Conservation (phyloP, 2,113 vertebrate species). For the Prolemur simus region DNA sequence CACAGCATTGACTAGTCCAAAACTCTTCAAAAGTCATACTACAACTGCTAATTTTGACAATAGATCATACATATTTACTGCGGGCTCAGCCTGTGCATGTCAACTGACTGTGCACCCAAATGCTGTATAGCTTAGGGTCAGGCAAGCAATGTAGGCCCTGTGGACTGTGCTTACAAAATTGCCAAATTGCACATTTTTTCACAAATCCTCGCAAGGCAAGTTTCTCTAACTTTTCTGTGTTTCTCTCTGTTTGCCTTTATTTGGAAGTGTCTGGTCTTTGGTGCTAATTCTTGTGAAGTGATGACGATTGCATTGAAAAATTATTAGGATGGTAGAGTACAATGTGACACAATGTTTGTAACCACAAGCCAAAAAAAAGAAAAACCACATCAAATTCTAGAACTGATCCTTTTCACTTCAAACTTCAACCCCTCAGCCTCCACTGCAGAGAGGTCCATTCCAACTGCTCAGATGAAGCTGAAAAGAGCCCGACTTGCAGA, state of each 20-base stretch:
- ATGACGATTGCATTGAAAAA: constrained; percentile 51
- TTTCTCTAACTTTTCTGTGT: constrained; percentile 32
- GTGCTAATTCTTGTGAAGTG: constrained; percentile 58
- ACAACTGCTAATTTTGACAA: background rate
- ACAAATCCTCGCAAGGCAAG: background rate
- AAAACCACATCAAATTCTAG: background rate
- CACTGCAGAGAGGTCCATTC: constrained; percentile 86
- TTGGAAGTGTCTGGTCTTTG: constrained; percentile 61
- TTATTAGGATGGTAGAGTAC: constrained; percentile 37
- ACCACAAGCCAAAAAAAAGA: background rate
- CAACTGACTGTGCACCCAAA: background rate
- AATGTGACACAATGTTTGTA: constrained; percentile 17
- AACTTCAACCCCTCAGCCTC: constrained; percentile 84
- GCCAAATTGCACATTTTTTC: background rate
- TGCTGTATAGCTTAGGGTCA: background rate
- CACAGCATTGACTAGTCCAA: background rate
- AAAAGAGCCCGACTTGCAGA: constrained; percentile 92
- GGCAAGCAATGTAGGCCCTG: background rate
- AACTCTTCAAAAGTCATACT: background rate
- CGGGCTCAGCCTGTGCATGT: background rate
- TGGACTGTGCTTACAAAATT: background rate
- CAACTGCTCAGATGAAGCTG: constrained; percentile 92
- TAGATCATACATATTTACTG: background rate
- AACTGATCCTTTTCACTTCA: constrained; percentile 54
- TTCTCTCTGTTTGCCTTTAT: constrained; percentile 65